Base-by-base conservation (phyloP, 2,888 invertebrate species). In the Chymomyza amoena region DNA sequence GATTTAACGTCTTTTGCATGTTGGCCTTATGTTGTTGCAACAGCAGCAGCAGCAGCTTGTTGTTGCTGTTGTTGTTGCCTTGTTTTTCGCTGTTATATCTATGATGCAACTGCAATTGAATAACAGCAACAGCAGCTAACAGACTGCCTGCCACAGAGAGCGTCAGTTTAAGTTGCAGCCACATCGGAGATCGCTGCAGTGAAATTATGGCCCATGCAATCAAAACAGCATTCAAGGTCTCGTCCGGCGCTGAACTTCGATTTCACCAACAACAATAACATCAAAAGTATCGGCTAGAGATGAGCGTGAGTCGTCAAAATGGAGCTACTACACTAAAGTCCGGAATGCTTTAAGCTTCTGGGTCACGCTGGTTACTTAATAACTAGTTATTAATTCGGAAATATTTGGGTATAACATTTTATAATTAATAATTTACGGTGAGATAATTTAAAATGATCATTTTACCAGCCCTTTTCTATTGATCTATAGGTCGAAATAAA, bases 61-160 rank as follows among this genome's bases (percentile, higher is more conserved):
- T 32, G 32, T 32, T 32, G 32, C 9, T 7, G 6, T 9, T 32
- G 32, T 32, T 32, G 32, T 32, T 32, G 6, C 7, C 32, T 32
- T 32, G 0, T 7, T 4, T 32, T 32, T 32, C 32, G 32, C 61
- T 68, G 57, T 25, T 57, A 20, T 61, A 39, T 51, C 72, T 81
- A 82, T 88, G 89, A 89, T 89, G 89, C 89, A 88, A 88, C 63
- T 76, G 77, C 82, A 78, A 87, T 87, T 88, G 86, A 81, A 81
- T 87, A 84, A 89, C 75, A 78, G 63, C 64, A 84, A 89, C 75
- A 78, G 63, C 64, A 54, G 50, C 64, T 20, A 54, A 28, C 32
- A 32, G 32, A 9, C 32, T 32, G 6, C 28, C 28, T 28, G 32
- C 32, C 32, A 32, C 32, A 32, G 32, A 32, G 32, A 32, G 32